These are phyloP conservation scores for Hyperoplus immaculatus DNA, from an alignment of 2,797 vertebrate species.

Conservation along the genomic window DNA sequence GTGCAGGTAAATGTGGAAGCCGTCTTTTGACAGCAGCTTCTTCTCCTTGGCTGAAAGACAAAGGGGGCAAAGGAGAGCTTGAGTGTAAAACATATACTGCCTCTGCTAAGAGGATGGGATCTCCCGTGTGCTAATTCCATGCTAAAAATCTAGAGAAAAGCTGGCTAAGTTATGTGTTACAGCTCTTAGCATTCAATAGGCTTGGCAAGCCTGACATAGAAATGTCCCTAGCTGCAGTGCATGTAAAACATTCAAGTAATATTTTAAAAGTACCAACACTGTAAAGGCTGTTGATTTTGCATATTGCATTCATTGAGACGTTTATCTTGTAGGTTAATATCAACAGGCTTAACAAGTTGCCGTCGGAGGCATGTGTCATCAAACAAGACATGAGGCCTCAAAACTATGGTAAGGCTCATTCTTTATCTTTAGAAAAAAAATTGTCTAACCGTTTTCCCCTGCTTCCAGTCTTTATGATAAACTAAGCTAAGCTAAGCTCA, in stretches of 20 bases:
- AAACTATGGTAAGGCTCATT: too few species aligned
- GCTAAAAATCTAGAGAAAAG: not conserved
- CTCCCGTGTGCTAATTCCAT: not conserved
- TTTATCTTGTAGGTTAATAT: not conserved
- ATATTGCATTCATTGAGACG: not conserved
- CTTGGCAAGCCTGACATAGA: not conserved
- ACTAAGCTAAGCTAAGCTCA: too few species aligned
- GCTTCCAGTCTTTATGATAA: too few species aligned
- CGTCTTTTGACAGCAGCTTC: constrained; percentile 92
- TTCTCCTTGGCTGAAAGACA: constrained; percentile 88
- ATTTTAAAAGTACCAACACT: not conserved
- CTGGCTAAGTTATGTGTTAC: not conserved
- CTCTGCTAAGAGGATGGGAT: not conserved
- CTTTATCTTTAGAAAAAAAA: too few species aligned
- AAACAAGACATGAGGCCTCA: too few species aligned
- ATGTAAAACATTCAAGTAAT: not conserved
- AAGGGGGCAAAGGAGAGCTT: not conserved
- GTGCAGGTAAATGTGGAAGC: constrained; percentile 94
- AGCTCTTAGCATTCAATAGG: not conserved
- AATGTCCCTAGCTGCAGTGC: not conserved
- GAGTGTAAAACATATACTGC: not conserved
- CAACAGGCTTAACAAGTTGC: not conserved
- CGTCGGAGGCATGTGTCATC: not conserved
- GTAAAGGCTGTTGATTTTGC: not conserved
- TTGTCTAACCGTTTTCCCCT: too few species aligned